Base-by-base conservation (phyloP, 2,113 vertebrate genomes). In the Empidonax traillii region DNA sequence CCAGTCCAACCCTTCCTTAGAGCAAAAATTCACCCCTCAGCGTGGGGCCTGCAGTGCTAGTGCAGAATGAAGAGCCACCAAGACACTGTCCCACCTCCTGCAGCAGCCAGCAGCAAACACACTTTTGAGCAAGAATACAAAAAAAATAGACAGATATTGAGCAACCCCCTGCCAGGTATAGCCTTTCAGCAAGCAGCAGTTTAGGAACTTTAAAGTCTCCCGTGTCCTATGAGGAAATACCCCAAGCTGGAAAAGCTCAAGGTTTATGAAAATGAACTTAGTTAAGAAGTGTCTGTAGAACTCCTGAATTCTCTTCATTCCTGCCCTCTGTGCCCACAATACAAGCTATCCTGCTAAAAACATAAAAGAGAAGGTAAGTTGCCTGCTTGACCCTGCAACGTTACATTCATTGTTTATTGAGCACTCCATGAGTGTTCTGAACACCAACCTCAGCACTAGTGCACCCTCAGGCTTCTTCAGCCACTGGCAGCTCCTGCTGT, bases 41-140 rank as follows among this genome's bases (percentile, higher is more conserved):
- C 9, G 49, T 5, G 7, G 12, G 65, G 27, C 22, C 73, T n/a
- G 44, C 3, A 2, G 41, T 61, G 41, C 56, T 61, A 55, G 43
- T 6, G 5, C 35, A 53, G 75, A 63, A 69, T 3, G 4, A 58
- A 62, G 56, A 93, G 23, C 43, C 83, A 77, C 27, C 37, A n/a
- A 59, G 86, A 80, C 35, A 33, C 14, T 2, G 52, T 2, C 30
- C 3, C 2, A 56, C 80, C 61, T 61, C 41, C 85, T 73, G 49
- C 46, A 90, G 62, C 75, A 66, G n/a, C 72, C 52, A 59, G 67
- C 3, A 86, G 53, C 53, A 86, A 90, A 86, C 88, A 87, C 46
- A 8, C 66, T 78, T 63, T 49, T 47, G 17, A n/a, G 58, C 63
- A 68, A 67, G 35, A 78, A 90, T 9, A 76, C 28, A 67, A 62